Conservation (phyloP, 1,140 invertebrate species). For the Macrocentrus cingulum region DNA sequence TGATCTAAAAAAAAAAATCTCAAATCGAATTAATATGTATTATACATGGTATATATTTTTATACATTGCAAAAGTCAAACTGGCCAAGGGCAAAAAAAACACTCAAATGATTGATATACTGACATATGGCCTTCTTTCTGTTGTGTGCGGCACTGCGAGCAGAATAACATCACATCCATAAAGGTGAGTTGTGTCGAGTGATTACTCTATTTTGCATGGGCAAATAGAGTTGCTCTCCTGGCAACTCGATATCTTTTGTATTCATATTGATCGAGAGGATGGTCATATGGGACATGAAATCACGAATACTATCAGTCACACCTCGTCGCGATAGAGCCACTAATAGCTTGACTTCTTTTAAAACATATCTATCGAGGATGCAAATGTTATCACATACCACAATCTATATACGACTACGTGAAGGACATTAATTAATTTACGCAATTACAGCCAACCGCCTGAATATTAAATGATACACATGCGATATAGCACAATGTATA, state of each 20-base stretch:
- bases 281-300: constrained; percentile 12
- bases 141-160: constrained; percentile 17
- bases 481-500: too few relatives aligned
- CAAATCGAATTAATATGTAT: too few relatives aligned
- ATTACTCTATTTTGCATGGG: constrained; percentile 10
- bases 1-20: too few relatives aligned
- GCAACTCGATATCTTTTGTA: constrained; percentile 1
- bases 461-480: too few relatives aligned
- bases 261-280: neutral
- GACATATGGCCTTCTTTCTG: neutral
- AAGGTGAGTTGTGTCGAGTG: constrained; percentile 61
- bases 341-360: too few relatives aligned
- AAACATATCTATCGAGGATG: neutral
- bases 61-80: too few relatives aligned
- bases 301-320: neutral
- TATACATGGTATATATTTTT: too few relatives aligned
- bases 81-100: too few relatives aligned
- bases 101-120: too few relatives aligned
- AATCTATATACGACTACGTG: too few relatives aligned
- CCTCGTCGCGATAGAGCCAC: neutral
- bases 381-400: constrained; percentile 4
- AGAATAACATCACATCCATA: constrained; percentile 72
- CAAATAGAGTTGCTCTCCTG: neutral
- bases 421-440: too few relatives aligned
- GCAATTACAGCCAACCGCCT: too few relatives aligned